phyloP scores from a whole-genome alignment of 2,888 invertebrate genomes.

The Lithodes maja region DNA sequence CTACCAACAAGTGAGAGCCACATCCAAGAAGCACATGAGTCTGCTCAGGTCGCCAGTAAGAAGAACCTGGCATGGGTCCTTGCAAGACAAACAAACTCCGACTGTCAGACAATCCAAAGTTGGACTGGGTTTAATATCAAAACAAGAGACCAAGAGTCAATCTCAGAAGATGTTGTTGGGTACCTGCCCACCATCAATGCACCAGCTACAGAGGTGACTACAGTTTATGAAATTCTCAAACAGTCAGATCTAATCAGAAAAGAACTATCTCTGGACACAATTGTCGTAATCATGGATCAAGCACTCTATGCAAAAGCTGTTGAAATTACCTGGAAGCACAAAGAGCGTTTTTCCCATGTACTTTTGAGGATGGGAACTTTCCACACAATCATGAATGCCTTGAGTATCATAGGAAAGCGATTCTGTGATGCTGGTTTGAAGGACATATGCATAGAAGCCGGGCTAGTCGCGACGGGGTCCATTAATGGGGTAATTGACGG shows the following conservation, averaged over 20 bases:
- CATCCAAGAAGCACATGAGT: not conserved
- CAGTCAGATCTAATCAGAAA: not conserved
- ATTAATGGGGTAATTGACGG: constrained; percentile 4
- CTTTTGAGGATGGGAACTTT: constrained; percentile 18
- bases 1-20: not conserved
- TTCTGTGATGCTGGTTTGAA: constrained; percentile 23
- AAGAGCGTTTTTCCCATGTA: not conserved
- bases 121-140: constrained; percentile 1
- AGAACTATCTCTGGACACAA: not conserved
- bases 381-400: not conserved
- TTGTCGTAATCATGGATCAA: not conserved
- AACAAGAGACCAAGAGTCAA: not conserved
- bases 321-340: no score
- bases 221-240: constrained; percentile 4
- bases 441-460: no score
- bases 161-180: no score
- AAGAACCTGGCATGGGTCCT: not conserved
- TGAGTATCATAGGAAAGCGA: constrained; percentile 9
- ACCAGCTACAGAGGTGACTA: constrained; percentile 18
- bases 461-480: no score
- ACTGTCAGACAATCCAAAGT: constrained; percentile 13
- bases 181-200: constrained; percentile 32
- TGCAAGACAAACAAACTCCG: not conserved
- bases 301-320: constrained; percentile 19
- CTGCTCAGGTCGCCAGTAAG: not conserved